Evolutionary conservation across 2,888 invertebrate genomes (phyloP).

Genomic region (Diabrotica balteata): DNA sequence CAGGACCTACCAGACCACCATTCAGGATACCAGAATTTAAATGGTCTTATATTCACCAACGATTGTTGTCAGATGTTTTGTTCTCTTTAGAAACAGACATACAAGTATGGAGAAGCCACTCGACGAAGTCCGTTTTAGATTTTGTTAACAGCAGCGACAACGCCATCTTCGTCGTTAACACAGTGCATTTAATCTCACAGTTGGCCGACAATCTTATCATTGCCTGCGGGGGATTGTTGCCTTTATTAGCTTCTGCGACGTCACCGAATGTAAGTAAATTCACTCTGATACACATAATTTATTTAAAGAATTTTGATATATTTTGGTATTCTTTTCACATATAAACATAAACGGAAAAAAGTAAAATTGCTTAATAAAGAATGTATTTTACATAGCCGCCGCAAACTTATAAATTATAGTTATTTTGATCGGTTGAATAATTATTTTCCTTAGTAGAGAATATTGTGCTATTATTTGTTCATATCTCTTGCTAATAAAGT

Average conservation of each 20-base stretch:
- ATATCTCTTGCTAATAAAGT: too few relatives aligned
- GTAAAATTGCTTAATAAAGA: too few relatives aligned
- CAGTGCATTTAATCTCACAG: constrained; percentile 98
- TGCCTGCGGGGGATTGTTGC: constrained; percentile 96
- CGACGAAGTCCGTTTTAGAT: constrained; percentile 95
- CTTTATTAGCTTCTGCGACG: constrained; percentile 96
- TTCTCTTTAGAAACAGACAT: constrained; percentile 98
- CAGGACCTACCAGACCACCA: constrained; percentile 91
- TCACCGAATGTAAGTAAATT: constrained; percentile 88
- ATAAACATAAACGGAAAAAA: too few relatives aligned
- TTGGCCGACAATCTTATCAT: constrained; percentile 98
- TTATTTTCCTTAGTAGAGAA: too few relatives aligned
- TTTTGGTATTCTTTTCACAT: too few relatives aligned
- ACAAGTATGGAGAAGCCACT: constrained; percentile 90
- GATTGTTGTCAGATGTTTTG: constrained; percentile 92
- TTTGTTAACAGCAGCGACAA: constrained; percentile 98
- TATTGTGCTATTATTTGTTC: too few relatives aligned
- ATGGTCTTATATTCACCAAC: constrained; percentile 99
- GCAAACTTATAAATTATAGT: too few relatives aligned
- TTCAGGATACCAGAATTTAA: constrained; percentile 99
- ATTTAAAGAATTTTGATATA: too few relatives aligned
- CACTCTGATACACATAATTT: too few relatives aligned
- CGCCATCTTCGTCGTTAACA: constrained; percentile 98
- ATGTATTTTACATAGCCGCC: too few relatives aligned
- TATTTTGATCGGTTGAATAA: too few relatives aligned